Evolutionary conservation across 2,888 invertebrate genomes (phyloP).

Genomic region (Ellobium chinense): DNA sequence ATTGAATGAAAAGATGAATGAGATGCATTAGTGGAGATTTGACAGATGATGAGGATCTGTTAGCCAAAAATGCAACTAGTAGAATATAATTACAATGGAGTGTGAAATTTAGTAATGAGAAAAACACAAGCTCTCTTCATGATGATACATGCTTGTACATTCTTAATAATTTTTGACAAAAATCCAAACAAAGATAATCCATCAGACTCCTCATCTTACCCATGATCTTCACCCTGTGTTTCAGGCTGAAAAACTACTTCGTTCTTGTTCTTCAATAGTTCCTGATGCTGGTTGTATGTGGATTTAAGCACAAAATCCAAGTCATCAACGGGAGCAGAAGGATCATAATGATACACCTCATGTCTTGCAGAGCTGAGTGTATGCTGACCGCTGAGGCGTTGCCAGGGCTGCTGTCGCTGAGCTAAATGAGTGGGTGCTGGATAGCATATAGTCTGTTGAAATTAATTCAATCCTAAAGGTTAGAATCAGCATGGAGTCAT

Average conservation of each 20-base stretch:
- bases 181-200: too few species aligned
- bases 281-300: constrained; percentile 77
- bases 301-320: constrained; percentile 78
- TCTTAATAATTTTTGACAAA: too few species aligned
- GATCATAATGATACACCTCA: constrained; percentile 75
- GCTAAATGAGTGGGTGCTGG: constrained; percentile 72
- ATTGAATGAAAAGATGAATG: too few species aligned
- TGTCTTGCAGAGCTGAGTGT: constrained; percentile 74
- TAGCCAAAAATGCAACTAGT: too few species aligned
- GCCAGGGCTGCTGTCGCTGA: constrained; percentile 76
- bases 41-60: too few species aligned
- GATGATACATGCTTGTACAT: too few species aligned
- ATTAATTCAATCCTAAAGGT: too few species aligned
- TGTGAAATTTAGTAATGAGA: too few species aligned
- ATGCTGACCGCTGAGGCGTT: constrained; percentile 69
- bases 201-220: constrained; percentile 60
- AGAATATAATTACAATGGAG: too few species aligned
- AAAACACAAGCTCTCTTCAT: too few species aligned
- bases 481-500: too few species aligned
- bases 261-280: constrained; percentile 73
- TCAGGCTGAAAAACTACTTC: constrained; percentile 77
- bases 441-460: constrained; percentile 56
- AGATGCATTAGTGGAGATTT: too few species aligned
- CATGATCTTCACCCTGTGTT: constrained; percentile 73
- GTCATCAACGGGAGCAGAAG: constrained; percentile 76